Base-by-base conservation (phyloP, 2,113 vertebrate species). In the Rhagologus leucostigma region DNA sequence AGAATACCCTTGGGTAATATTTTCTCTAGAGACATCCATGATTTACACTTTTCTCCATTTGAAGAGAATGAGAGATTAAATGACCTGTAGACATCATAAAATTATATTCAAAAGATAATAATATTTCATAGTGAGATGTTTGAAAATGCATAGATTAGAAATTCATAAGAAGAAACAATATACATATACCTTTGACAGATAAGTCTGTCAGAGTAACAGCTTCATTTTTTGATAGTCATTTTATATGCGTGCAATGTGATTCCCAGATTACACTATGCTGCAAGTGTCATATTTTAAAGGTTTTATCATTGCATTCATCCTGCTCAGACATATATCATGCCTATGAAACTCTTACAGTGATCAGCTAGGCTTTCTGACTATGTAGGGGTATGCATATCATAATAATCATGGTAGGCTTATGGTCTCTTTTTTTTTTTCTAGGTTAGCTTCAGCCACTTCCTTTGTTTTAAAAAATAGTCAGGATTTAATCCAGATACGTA, bases 11-110 rank as follows among this genome's bases (percentile, higher is more conserved):
- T 91, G 63, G 47, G 85, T 67, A 77, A 59, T 88, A 91, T 79
- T 91, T 95, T 91, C 53, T 90, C 11, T 41, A 46, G 79, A 63
- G 93, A 63, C 29, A 65, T 62, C 29, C 27, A 6, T 59, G 79
- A 93, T 83, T 90, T 94, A 77, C 33, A n/a, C 21, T 70, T 95
- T 57, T 50, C 27, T 95, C 63, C 55, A 83, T 95, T 77, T 88
- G 78, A 82, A 80, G 49, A 91, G 70, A 95, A 80, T 13, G 29
- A 77, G 50, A 93, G 35, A 96, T 88, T 94, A 94, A 96, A 97
- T 93, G 59, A 91, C 85, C 87, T 93, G 82, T 95, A 91, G 84
- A 84, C 30, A 67, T 67, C 30, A 79, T 83, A 77, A 93, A 96
- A 87, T 93, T 52, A 26, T 91, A 67, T 80, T 85, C 41, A 90